These are phyloP conservation scores for Cheilosia vulpina DNA, from an alignment of 2,888 invertebrate species.

Conservation along the genomic window DNA sequence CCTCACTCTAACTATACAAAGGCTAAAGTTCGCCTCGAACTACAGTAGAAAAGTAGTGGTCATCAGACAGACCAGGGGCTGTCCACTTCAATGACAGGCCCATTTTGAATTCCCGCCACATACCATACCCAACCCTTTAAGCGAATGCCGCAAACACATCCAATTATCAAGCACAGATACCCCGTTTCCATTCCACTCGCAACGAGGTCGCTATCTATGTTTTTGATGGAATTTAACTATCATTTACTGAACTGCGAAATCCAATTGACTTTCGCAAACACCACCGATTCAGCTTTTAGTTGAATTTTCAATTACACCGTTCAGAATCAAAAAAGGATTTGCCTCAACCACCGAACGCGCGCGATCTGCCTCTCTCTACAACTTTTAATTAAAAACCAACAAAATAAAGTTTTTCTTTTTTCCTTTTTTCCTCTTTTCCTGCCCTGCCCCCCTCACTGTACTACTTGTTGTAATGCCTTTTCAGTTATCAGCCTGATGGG, in stretches of 20 bases:
- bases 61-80: too few species aligned
- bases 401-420: constrained; percentile 61
- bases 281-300: constrained; percentile 60
- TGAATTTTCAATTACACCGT: constrained; percentile 69
- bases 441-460: background rate
- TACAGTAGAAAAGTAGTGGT: too few species aligned
- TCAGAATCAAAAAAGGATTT: constrained; percentile 64
- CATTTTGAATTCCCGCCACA: too few species aligned
- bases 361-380: constrained; percentile 16
- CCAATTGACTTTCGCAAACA: constrained; percentile 70
- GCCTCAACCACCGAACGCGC: constrained; percentile 31
- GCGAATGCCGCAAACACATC: constrained; percentile 21
- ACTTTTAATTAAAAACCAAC: constrained; percentile 75
- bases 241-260: constrained; percentile 67
- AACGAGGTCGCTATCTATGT: background rate
- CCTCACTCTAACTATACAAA: too few species aligned
- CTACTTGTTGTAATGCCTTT: constrained; percentile 28
- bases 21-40: too few species aligned
- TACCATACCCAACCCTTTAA: too few species aligned
- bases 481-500: constrained; percentile 67
- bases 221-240: constrained; percentile 57
- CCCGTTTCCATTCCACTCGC: background rate
- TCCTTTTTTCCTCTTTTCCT: too few species aligned
- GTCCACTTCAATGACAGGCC: too few species aligned
- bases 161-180: constrained; percentile 13